Percentiles rank a stretch among this genome's conserved stretches.
These are phyloP conservation scores for Cacoxenus indagator DNA, from an alignment of 2,888 invertebrate genomes.

Conservation along the genomic window DNA sequence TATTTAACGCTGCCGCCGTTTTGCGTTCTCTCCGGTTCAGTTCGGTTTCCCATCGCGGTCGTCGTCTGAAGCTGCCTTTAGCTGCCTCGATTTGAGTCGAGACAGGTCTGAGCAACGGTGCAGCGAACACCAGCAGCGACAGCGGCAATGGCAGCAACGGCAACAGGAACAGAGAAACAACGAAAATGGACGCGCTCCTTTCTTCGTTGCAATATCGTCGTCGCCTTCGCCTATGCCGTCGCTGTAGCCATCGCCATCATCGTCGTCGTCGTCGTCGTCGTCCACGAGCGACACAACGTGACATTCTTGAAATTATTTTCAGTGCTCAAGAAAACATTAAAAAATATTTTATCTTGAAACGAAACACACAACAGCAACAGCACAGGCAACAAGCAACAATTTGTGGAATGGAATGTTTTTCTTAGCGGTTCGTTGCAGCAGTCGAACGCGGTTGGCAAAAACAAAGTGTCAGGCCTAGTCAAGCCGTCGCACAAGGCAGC, in stretches of 20 bases:
- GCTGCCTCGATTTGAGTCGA: background rate
- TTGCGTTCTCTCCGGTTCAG: background rate
- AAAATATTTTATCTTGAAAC: conserved; percentile 60
- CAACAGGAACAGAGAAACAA: background rate
- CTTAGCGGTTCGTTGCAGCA: conserved; percentile 35
- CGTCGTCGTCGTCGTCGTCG: background rate
- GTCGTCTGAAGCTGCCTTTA: background rate
- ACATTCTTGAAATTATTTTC: conserved; percentile 61
- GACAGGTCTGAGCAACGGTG: conserved; percentile 16
- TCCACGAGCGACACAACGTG: conserved; percentile 51
- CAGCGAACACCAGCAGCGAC: conserved; percentile 34
- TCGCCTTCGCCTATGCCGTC: background rate
- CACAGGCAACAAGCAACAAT: conserved; percentile 35
- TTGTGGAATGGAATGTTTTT: conserved; percentile 44
- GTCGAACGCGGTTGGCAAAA: background rate
- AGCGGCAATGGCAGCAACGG: background rate
- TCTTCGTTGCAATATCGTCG: too few relatives aligned
- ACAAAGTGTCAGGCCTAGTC: background rate
- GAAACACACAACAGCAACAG: conserved; percentile 30
- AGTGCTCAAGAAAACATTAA: conserved; percentile 63
- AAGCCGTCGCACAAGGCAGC: background rate
- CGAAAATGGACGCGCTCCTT: background rate
- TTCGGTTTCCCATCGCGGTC: background rate
- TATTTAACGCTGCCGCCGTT: conserved; percentile 9
- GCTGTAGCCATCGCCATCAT: too few relatives aligned